Base-by-base conservation (phyloP, 2,888 invertebrate genomes). In the Drosophila meridionalis region DNA sequence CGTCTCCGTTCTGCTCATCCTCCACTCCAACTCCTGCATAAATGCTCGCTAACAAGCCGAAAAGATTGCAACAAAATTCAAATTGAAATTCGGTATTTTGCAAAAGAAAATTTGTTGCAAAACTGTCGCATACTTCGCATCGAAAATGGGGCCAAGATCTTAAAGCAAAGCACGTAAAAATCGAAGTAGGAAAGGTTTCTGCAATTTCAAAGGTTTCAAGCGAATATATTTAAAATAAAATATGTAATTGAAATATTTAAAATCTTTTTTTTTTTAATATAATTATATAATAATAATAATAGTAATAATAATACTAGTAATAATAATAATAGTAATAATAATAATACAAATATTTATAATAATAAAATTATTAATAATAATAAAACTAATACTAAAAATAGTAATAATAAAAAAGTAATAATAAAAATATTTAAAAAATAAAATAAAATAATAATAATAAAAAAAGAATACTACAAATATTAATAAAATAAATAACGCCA, bases 61-160 rank as follows among this genome's bases (percentile, higher is more conserved):
- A 80, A 87, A 85, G 79, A 84, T 86, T 88, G 82, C 82, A 73
- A 69, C 87, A 74, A 83, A 89, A 83, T 87, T 83, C 68, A 83
- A 86, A 87, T 87, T 83, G 79, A 81, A 89, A 80, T 81, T 70
- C 57, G 50, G 58, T 48, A 78, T 69, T 63, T 68, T 53, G 38
- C 48, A 69, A 65, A 58, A 52, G 64, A 57, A 73, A 70, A 67
- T 62, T 80, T 74, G 59, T 61, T 79, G 45, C 50, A 61, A 77
- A 77, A 75, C 63, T 77, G 70, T 75, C 66, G 55, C 73, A 73
- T 20, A 61, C 53, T 75, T 75, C 53, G 28, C 34, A 12, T 20
- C 52, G n/a, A 40, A 62, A 55, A 47, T n/a, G 34, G 42, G 20
- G 55, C 7, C 57, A 62, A 38, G 5, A 28, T n/a, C 53, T 40